phyloP scores from a whole-genome alignment of 2,113 vertebrate species.

The Bubo scandiacus region DNA sequence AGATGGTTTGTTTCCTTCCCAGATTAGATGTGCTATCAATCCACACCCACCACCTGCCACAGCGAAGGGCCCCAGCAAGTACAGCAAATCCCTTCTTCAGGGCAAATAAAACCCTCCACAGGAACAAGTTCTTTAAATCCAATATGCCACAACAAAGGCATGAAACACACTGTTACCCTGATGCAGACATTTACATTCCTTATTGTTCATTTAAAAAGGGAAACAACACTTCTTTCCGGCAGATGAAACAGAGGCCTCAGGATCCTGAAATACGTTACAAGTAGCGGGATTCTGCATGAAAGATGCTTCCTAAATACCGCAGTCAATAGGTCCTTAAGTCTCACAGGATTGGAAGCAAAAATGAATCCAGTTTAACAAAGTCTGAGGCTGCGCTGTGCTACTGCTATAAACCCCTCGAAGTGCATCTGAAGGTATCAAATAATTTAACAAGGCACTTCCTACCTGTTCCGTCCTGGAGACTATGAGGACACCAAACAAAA shows the following conservation, averaged over 20 bases:
- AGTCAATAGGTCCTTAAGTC: not conserved
- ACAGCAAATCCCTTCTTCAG: not conserved
- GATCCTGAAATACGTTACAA: rapidly evolving
- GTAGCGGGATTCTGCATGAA: not conserved
- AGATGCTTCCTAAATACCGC: not conserved
- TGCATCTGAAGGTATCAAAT: not conserved
- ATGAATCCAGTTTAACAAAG: not conserved
- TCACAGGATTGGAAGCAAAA: not conserved
- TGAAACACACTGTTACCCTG: not conserved
- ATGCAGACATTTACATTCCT: not conserved
- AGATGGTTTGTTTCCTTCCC: not conserved
- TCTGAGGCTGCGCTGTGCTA: not conserved
- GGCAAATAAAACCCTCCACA: not conserved
- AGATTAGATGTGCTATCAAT: rapidly evolving
- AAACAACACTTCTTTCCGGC: not conserved
- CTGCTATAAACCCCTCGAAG: not conserved
- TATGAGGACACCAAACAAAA: not conserved
- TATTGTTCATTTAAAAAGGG: not conserved
- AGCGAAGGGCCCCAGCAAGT: not conserved
- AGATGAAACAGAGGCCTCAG: not conserved
- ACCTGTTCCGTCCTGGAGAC: not conserved
- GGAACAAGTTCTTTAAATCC: constrained; percentile 10
- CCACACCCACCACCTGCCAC: not conserved
- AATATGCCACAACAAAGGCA: constrained; percentile 14
- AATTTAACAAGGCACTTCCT: not conserved